Conservation (phyloP, 2,888 invertebrate species). For the Cryptocephalus primarius region DNA sequence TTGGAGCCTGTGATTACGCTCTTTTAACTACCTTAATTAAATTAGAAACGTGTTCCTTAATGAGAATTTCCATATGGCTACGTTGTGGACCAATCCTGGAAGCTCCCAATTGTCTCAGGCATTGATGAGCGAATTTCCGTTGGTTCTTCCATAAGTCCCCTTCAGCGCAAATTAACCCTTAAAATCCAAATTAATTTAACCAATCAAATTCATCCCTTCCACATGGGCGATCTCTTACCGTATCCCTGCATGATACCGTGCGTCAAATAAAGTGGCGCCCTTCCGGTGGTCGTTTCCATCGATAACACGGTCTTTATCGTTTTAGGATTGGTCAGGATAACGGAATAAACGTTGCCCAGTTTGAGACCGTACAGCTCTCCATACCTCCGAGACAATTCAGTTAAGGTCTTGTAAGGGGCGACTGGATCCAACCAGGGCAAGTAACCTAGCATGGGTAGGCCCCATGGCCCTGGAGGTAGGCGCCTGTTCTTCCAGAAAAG, state of each 20-base stretch:
- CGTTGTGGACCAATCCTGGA: slow-evolving; percentile 50
- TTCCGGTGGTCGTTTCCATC: slow-evolving; percentile 59
- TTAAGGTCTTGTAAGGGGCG: slow-evolving; percentile 54
- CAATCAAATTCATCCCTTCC: too few relatives aligned
- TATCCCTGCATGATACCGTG: slow-evolving; percentile 82
- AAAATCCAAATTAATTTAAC: slow-evolving; percentile 7
- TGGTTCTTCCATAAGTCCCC: slow-evolving; percentile 76
- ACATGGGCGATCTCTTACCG: slow-evolving; percentile 54
- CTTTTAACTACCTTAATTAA: slow-evolving; percentile 10
- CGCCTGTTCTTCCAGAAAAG: slow-evolving; percentile 23
- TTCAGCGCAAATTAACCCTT: slow-evolving; percentile 75
- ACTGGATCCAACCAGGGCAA: slow-evolving; percentile 58
- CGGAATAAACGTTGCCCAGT: slow-evolving; percentile 65
- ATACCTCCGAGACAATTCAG: slow-evolving; percentile 48
- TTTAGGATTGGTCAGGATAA: slow-evolving; percentile 66
- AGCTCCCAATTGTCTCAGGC: slow-evolving; percentile 64
- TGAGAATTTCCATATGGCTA: slow-evolving; percentile 52
- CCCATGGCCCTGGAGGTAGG: slow-evolving; percentile 69
- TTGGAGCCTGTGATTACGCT: not conserved
- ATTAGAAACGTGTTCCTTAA: slow-evolving; percentile 50
- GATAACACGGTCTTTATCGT: slow-evolving; percentile 62
- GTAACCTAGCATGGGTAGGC: slow-evolving; percentile 69
- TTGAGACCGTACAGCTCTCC: slow-evolving; percentile 64
- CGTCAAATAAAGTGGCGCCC: slow-evolving; percentile 73
- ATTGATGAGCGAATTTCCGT: slow-evolving; percentile 59